phyloP scores from a whole-genome alignment of 2,113 vertebrate species.

The Eulemur macaco region DNA sequence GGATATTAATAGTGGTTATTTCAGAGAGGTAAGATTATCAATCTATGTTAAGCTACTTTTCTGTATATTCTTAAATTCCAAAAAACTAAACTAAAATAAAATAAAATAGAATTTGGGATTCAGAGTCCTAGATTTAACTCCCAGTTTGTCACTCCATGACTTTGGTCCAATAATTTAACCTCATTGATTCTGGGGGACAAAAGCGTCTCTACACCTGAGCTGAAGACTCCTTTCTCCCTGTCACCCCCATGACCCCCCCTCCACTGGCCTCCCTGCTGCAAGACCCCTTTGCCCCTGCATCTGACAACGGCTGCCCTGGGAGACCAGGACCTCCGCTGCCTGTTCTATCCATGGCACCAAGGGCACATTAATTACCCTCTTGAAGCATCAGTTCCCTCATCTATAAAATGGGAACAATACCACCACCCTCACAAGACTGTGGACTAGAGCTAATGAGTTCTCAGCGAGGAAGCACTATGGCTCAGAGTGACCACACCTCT shows the following conservation, averaged over 20 bases:
- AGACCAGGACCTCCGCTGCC: neutral
- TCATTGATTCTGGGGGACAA: neutral
- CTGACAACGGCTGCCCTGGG: neutral
- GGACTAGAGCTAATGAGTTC: neutral
- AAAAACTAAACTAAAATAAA: neutral
- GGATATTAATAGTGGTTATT: neutral
- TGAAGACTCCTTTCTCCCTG: neutral
- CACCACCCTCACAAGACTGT: too few species aligned
- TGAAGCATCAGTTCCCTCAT: neutral
- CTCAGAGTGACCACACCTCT: neutral
- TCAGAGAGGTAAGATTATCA: neutral
- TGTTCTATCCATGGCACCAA: neutral
- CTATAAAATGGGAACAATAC: too few species aligned
- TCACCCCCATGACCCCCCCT: rapidly evolving
- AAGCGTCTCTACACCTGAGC: neutral
- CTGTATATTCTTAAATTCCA: neutral
- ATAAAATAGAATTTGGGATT: neutral
- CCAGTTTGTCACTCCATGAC: neutral
- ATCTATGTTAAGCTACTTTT: neutral
- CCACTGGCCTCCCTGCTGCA: neutral
- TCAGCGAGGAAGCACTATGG: neutral
- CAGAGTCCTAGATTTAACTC: neutral
- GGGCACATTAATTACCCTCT: neutral
- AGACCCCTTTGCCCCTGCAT: neutral
- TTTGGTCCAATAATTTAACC: neutral